Base-by-base conservation (phyloP, 2,113 vertebrate species). In the Hippopotamus amphibius region DNA sequence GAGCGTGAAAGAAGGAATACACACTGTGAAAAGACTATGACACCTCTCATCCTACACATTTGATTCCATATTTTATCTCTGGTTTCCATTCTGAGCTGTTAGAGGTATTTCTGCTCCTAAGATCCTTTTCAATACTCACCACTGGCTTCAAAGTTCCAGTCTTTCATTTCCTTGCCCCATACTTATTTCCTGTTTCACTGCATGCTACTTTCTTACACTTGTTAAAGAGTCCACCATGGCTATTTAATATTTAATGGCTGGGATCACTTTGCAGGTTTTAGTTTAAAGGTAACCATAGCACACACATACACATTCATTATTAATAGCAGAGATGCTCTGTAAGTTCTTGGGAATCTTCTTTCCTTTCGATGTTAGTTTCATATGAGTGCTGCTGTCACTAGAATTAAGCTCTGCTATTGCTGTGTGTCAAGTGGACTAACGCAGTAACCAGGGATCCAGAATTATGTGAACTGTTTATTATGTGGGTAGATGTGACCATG, bases 271-370 rank as follows among this genome's bases (percentile, higher is more conserved):
- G 97, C 99, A 76, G 99, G 99, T 99, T 99, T 99, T 99, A 98
- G 98, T 99, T 99, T 99, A 99, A 99, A 94, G 98, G 99, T 99
- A 99, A 99, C 99, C 99, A 99, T 99, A 99, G 99, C 97, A 98
- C 99, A 98, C 85, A 96, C 16, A 41, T 30, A 68, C 76, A 12
- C 98, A 99, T 99, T 89, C 97, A 99, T 99, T 99, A 99, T 99
- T 99, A 98, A 99, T 88, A 7, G 94, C 98, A 88, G 97, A 97
- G 98, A 61, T 76, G 97, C 98, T 93, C 97, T n/a, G 95, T 93
- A 95, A 94, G 98, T 98, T 98, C 99, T 99, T 98, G 96, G 98
- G 98, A 98, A 90, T 98, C 96, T 96, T 98, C 98, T 97, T 98
- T 98, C 96, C 57, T 98, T 98, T 98, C 93, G 92, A 98, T 97